These are phyloP conservation scores for Micromussa lordhowensis DNA, from an alignment of 92 coral and sea anemone genomes.

Conservation along the genomic window DNA sequence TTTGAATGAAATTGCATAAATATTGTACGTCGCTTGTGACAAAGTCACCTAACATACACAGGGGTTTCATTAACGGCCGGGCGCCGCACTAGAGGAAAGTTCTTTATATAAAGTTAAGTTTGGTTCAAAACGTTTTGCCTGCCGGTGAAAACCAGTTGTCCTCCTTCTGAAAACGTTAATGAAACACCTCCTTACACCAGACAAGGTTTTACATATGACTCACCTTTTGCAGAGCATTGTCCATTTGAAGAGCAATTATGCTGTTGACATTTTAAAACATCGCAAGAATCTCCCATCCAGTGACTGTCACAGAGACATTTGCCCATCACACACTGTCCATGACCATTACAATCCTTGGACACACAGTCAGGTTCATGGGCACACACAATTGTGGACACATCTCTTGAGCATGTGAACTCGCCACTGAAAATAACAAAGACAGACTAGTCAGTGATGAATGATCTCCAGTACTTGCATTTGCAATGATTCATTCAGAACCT, in stretches of 20 bases:
- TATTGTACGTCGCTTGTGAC: too few species aligned
- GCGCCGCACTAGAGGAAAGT: too few species aligned
- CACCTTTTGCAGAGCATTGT: slow-evolving; percentile 76
- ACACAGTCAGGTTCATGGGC: slow-evolving; percentile 88
- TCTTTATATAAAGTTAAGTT: too few species aligned
- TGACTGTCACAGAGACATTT: slow-evolving; percentile 81
- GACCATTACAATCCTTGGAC: slow-evolving; percentile 83
- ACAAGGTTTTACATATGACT: not conserved
- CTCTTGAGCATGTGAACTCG: slow-evolving; percentile 80
- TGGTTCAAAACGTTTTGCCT: too few species aligned
- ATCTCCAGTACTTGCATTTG: too few species aligned
- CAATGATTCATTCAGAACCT: too few species aligned
- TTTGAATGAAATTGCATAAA: too few species aligned
- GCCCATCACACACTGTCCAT: slow-evolving; percentile 87
- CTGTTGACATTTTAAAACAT: slow-evolving; percentile 62
- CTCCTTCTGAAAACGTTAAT: too few species aligned
- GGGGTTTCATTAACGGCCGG: too few species aligned
- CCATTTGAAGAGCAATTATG: slow-evolving; percentile 79
- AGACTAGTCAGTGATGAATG: too few species aligned
- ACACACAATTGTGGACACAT: slow-evolving; percentile 91
- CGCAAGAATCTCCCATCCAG: slow-evolving; percentile 85
- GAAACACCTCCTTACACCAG: not conserved
- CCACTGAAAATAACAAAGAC: slow-evolving; percentile 59
- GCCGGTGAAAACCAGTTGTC: too few species aligned
- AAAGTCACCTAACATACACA: too few species aligned